Conservation (phyloP, 35 echinoderm and acorn worm species). For the Ptychodera flava region DNA sequence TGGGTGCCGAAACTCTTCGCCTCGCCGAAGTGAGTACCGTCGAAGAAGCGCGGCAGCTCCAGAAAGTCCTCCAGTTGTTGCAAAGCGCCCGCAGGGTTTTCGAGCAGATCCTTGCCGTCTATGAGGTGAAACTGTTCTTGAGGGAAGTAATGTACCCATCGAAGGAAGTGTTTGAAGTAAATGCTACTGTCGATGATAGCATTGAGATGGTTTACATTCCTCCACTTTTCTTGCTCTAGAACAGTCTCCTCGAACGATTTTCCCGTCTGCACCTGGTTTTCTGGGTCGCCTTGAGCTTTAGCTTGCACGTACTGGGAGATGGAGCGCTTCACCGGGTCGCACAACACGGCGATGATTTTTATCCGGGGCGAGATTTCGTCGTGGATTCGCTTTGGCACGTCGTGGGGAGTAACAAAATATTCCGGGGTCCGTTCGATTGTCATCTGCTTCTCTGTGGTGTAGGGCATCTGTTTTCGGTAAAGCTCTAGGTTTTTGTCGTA, state of each 20-base stretch:
- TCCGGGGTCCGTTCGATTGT: constrained; percentile 48
- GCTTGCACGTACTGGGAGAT: constrained; percentile 44
- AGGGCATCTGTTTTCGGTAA: constrained; percentile 44
- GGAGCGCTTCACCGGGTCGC: constrained; percentile 53
- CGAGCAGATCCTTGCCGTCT: constrained; percentile 34
- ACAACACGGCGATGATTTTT: constrained; percentile 49
- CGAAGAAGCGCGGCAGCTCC: constrained; percentile 23
- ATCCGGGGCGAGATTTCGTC: constrained; percentile 35
- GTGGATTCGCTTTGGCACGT: constrained; percentile 26
- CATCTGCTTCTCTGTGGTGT: constrained; percentile 34
- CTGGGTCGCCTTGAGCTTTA: not conserved
- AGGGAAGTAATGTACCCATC: constrained; percentile 49
- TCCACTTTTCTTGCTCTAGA: constrained; percentile 16
- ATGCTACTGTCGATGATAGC: constrained; percentile 49
- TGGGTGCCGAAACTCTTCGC: not conserved
- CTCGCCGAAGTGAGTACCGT: constrained; percentile 8
- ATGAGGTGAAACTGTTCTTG: constrained; percentile 42
- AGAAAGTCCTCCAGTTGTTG: constrained; percentile 37
- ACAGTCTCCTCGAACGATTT: constrained; percentile 48
- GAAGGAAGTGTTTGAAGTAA: constrained; percentile 40
- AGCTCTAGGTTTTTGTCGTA: constrained; percentile 32
- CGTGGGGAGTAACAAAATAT: constrained; percentile 46
- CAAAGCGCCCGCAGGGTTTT: constrained; percentile 21
- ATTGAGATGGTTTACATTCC: constrained; percentile 40
- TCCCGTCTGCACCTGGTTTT: constrained; percentile 9